Conservation (phyloP, 2,888 invertebrate species). For the Helobdella robusta region DNA sequence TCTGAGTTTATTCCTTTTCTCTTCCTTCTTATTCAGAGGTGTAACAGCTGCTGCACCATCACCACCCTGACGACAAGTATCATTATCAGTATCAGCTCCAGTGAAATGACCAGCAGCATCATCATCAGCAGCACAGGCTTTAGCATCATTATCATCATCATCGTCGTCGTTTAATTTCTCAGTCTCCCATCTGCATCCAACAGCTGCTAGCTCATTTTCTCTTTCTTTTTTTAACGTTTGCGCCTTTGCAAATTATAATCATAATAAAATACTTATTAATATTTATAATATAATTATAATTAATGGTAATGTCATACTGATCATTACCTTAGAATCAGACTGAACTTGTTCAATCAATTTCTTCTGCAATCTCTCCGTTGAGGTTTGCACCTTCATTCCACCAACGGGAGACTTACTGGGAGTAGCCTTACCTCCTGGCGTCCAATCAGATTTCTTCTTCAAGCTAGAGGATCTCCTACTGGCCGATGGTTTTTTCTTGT, state of each 20-base stretch:
- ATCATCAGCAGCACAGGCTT: not conserved
- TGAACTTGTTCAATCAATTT: not conserved
- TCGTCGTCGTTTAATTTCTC: not conserved
- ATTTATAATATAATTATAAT: too few species aligned
- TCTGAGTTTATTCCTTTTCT: conserved; percentile 15
- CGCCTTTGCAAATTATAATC: not conserved
- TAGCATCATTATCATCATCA: not conserved
- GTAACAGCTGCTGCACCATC: too few species aligned
- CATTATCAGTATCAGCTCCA: too few species aligned
- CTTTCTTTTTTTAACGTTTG: not conserved
- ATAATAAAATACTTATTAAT: not conserved
- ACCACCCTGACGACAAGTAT: too few species aligned
- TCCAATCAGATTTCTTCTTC: not conserved
- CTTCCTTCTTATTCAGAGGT: conserved; percentile 21
- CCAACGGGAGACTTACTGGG: too few species aligned
- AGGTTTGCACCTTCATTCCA: not conserved
- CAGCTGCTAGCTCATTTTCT: not conserved
- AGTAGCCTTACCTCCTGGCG: too few species aligned
- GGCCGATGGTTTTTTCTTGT: not conserved
- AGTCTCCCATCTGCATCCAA: conserved; percentile 1
- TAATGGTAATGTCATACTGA: not conserved
- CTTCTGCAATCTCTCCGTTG: not conserved
- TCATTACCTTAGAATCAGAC: not conserved
- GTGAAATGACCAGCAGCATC: not conserved
- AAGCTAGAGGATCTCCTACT: not conserved